Evolutionary conservation across 2,888 invertebrate genomes (phyloP), one percentile per base, ranked within the genome.

Genomic region (Scaptomyza polygonia): DNA sequence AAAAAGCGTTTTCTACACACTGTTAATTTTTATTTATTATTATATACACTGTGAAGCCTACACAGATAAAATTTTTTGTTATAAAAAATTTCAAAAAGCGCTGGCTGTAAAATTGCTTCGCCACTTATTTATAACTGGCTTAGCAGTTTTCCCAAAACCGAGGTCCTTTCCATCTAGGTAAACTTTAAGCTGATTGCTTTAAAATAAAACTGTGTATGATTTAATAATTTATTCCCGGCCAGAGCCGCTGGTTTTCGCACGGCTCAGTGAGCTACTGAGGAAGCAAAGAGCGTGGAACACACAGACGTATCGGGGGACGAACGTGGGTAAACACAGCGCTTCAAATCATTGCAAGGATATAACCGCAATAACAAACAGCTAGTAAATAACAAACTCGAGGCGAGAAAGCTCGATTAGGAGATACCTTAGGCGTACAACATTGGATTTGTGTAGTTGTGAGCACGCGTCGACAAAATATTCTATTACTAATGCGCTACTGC

Each of bases 181-280:
- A 45, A 56, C 64, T 73, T 73, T 68, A 65, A 69, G 62, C 65
- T 63, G 57, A 59, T 59, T 63, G 72, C 72, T 62, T 80, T 75
- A 75, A 75, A 62, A 75, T 81, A 75, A 72, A 77, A 79, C 67
- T 58, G 68, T 72, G 62, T 64, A 84, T 84, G 85, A 84, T 82
- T 82, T 82, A 84, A 82, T 82, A 84, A 82, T 84, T 81, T 82
- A 84, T 82, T 84, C 85, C 82, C 64, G 79, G 74, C 81, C 69
- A 81, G 77, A 72, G 77, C 70, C 84, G 69, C 66, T 72, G 66
- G 54, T 65, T 67, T 65, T 59, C 56, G 65, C 58, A 79, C 79
- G 69, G 77, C 74, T 82, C 79, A 81, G 68, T 81, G 81, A 71
- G 69, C 51, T 64, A 73, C 67, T 57, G 53, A 59, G 61, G 48